A percentile compares a stretch with the other conserved stretches of the same genome.
These are phyloP conservation scores for Percina caprodes DNA, from an alignment of 2,113 vertebrate species.

Conservation along the genomic window DNA sequence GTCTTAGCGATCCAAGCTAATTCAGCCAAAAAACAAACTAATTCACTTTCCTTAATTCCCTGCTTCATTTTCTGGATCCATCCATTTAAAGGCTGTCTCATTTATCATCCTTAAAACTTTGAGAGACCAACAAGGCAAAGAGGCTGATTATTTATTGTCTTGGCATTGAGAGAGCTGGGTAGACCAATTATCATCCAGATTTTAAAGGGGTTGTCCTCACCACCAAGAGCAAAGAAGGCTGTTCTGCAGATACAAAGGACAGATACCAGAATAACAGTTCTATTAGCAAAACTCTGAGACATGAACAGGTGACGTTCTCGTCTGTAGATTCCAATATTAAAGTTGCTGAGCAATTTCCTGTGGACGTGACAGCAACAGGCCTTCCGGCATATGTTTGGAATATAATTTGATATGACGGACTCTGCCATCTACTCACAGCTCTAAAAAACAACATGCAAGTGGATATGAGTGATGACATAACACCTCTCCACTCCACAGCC, in stretches of 20 bases:
- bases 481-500: neutral
- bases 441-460: neutral
- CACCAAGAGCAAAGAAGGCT: neutral
- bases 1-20: constrained; percentile 31
- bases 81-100: constrained; percentile 7
- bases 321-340: neutral
- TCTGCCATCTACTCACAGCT: neutral
- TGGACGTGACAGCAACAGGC: neutral
- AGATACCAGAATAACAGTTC: neutral
- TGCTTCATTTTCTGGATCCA: constrained; percentile 35
- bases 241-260: constrained; percentile 8
- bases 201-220: constrained; percentile 22
- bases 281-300: constrained; percentile 4
- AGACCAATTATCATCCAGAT: constrained; percentile 41
- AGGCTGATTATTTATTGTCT: constrained; percentile 5
- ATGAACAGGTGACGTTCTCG: neutral
- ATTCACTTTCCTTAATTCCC: constrained; percentile 30
- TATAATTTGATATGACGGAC: constrained; percentile 13
- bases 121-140: constrained; percentile 12
- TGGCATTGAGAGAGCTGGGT: neutral
- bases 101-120: constrained; percentile 31
- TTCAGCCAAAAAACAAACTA: constrained; percentile 15
- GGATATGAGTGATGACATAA: constrained; percentile 19
- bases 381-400: constrained; percentile 4
- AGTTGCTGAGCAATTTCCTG: constrained; percentile 5